Conservation (phyloP, 2,888 invertebrate genomes). For the Sphaeridia pumilis region DNA sequence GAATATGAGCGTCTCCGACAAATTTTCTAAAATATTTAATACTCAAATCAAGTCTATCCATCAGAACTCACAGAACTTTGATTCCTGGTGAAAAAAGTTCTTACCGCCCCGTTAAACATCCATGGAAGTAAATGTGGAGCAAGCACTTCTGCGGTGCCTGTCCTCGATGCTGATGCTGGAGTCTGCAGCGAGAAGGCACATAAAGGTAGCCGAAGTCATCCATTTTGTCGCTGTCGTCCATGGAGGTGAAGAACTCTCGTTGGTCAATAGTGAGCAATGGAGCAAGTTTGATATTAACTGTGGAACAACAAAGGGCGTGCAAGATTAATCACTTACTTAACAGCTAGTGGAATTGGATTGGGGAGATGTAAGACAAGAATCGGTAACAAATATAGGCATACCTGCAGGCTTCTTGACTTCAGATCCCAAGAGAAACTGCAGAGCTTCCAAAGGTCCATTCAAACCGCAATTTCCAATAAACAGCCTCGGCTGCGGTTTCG, state of each 20-base stretch:
- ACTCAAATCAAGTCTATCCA: background rate
- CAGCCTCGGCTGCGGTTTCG: background rate
- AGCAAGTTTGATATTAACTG: no score
- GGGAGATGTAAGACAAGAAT: no score
- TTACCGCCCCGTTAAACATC: constrained; percentile 16
- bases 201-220: constrained; percentile 15
- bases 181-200: constrained; percentile 10
- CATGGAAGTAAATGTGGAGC: constrained; percentile 21
- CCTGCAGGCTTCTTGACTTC: no score
- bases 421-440: constrained; percentile 24
- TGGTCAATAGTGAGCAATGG: constrained; percentile 16
- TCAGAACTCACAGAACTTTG: no score
- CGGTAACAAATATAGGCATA: no score
- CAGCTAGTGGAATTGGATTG: no score
- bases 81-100: background rate
- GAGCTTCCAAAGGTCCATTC: constrained; percentile 28
- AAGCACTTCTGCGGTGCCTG: constrained; percentile 4
- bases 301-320: no score
- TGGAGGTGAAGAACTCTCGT: constrained; percentile 11
- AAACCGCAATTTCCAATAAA: constrained; percentile 32
- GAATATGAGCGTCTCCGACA: constrained; percentile 13
- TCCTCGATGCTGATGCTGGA: no score
- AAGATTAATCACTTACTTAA: no score
- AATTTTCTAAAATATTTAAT: constrained; percentile 13
- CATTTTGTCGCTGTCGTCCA: constrained; percentile 5